Conservation (phyloP, 2,797 vertebrate genomes). For the Eurystomus glaucurus region DNA sequence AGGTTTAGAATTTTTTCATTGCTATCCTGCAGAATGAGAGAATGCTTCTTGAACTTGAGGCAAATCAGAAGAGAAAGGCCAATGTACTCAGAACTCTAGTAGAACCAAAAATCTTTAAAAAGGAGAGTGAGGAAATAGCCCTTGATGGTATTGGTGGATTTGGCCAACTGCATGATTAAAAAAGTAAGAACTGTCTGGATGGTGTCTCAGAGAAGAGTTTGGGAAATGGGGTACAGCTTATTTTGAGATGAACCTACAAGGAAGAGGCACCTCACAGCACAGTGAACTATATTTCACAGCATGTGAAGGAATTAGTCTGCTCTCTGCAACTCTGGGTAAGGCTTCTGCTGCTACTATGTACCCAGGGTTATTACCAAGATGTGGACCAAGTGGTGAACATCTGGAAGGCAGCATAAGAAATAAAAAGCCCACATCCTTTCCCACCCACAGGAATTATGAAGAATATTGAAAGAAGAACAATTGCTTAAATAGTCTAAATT, state of each 20-base stretch:
- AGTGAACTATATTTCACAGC: background rate
- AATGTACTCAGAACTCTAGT: background rate
- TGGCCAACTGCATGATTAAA: background rate
- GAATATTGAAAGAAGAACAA: background rate
- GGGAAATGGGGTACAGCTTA: background rate
- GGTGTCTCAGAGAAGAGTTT: background rate
- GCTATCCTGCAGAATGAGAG: background rate
- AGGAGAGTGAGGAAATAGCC: background rate
- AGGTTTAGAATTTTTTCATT: background rate
- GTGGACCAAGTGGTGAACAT: background rate
- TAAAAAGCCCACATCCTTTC: background rate
- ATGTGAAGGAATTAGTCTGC: background rate
- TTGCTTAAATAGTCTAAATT: background rate
- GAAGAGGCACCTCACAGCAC: background rate
- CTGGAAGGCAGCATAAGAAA: background rate
- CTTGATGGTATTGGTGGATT: background rate
- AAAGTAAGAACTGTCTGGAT: background rate
- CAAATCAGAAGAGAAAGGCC: background rate
- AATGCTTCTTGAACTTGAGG: background rate
- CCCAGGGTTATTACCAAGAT: background rate
- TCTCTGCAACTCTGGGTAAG: background rate
- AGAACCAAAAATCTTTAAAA: background rate
- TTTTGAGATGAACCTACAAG: background rate
- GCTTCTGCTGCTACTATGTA: background rate
- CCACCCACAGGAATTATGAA: accelerated